phyloP scores from a whole-genome alignment of 1,140 invertebrate genomes.

The Delia radicum region DNA sequence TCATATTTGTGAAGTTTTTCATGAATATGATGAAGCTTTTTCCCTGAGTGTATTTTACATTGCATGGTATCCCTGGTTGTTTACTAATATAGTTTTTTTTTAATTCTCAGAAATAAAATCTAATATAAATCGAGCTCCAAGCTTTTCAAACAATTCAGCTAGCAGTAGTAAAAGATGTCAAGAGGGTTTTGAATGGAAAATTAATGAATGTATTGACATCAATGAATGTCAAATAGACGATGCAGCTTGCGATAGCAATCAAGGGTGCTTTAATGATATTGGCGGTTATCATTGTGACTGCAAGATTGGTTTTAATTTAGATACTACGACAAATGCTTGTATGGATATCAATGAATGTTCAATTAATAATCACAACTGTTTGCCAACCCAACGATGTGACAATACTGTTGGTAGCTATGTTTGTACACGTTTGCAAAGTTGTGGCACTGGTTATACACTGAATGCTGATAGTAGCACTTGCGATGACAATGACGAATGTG shows the following conservation, averaged over 20 bases:
- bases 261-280: constrained; percentile 73
- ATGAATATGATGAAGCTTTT: no score
- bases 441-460: constrained; percentile 95
- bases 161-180: constrained; percentile 27
- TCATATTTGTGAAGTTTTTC: no score
- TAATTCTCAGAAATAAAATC: background rate
- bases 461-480: constrained; percentile 84
- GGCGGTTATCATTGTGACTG: constrained; percentile 80
- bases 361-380: constrained; percentile 60
- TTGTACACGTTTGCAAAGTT: constrained; percentile 78
- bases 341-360: constrained; percentile 69
- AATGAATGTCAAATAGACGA: constrained; percentile 72
- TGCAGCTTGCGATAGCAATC: constrained; percentile 66
- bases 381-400: constrained; percentile 78
- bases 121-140: background rate
- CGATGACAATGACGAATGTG: constrained; percentile 93
- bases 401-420: constrained; percentile 86
- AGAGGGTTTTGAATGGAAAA: constrained; percentile 37
- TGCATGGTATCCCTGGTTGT: no score
- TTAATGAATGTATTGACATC: constrained; percentile 62
- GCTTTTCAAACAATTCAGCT: background rate
- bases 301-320: constrained; percentile 70
- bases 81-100: no score
- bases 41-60: background rate
- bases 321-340: constrained; percentile 68